These are phyloP conservation scores for Lucilia cuprina DNA, from an alignment of 1,140 invertebrate species.

Conservation along the genomic window DNA sequence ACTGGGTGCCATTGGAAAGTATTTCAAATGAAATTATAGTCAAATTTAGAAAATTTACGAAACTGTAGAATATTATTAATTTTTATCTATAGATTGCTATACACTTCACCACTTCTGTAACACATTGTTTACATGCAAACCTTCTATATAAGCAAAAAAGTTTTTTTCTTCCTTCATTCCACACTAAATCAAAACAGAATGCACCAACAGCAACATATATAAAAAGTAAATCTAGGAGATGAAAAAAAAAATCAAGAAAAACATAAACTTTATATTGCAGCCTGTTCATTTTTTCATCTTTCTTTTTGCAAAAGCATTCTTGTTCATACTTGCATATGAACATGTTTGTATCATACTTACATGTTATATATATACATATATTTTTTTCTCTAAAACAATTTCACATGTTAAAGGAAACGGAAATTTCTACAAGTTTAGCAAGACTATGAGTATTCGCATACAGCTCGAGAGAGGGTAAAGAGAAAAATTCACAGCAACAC, in stretches of 20 bases:
- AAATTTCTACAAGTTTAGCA: slow-evolving; percentile 32
- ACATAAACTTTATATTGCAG: not conserved
- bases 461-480: not conserved
- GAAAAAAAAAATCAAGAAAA: not conserved
- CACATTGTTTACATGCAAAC: not conserved
- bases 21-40: no score
- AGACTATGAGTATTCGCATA: not conserved
- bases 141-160: not conserved
- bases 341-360: not conserved
- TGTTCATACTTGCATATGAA: not conserved
- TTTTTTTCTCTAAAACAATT: not conserved
- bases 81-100: no score
- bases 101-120: not conserved
- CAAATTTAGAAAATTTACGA: no score
- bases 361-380: not conserved
- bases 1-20: no score
- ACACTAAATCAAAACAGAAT: not conserved
- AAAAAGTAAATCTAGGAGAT: not conserved
- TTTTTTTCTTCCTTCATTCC: not conserved
- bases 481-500: slow-evolving; percentile 36
- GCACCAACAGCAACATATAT: not conserved
- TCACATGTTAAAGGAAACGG: slow-evolving; percentile 33
- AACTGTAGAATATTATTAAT: no score
- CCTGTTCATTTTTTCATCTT: not conserved
- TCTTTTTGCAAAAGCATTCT: not conserved